These are phyloP conservation scores for Spatulosminthurus flaviceps DNA, from an alignment of 2,888 invertebrate species.

Conservation along the genomic window DNA sequence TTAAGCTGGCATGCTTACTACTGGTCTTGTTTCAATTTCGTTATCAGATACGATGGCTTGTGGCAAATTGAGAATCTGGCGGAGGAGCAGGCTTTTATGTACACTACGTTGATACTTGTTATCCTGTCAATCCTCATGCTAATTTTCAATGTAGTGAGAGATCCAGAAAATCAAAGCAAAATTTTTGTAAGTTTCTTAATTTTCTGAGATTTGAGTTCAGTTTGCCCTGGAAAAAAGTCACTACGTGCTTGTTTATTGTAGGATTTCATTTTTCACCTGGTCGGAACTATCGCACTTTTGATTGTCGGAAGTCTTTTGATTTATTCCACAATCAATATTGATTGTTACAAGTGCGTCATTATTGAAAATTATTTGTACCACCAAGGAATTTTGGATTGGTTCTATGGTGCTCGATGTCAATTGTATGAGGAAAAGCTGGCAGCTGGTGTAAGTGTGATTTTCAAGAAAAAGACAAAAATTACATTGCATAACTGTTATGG, in stretches of 20 bases:
- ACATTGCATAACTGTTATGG: too few relatives aligned
- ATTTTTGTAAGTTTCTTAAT: neutral
- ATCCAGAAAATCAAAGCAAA: slow-evolving; percentile 13
- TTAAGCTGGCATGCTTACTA: slow-evolving; percentile 46
- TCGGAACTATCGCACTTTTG: slow-evolving; percentile 37
- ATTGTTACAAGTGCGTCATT: slow-evolving; percentile 44
- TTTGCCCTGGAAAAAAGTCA: slow-evolving; percentile 66
- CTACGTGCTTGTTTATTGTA: slow-evolving; percentile 64
- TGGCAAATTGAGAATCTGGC: slow-evolving; percentile 46
- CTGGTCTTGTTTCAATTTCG: slow-evolving; percentile 43
- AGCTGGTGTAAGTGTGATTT: slow-evolving; percentile 41
- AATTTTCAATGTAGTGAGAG: slow-evolving; percentile 23
- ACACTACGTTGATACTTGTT: slow-evolving; percentile 37
- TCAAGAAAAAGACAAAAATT: neutral
- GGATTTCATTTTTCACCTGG: slow-evolving; percentile 50
- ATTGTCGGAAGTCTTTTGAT: slow-evolving; percentile 49
- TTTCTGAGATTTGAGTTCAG: slow-evolving; percentile 50
- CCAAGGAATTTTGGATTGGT: slow-evolving; percentile 35
- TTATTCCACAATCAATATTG: slow-evolving; percentile 51
- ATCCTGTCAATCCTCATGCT: slow-evolving; percentile 34
- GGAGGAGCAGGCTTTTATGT: slow-evolving; percentile 50
- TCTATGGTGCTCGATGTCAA: slow-evolving; percentile 48
- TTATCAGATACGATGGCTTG: slow-evolving; percentile 43
- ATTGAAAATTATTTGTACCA: slow-evolving; percentile 35
- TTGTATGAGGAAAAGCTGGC: slow-evolving; percentile 50